These are phyloP conservation scores for Toxotes jaculatrix DNA, from an alignment of 2,113 vertebrate genomes.

Conservation along the genomic window DNA sequence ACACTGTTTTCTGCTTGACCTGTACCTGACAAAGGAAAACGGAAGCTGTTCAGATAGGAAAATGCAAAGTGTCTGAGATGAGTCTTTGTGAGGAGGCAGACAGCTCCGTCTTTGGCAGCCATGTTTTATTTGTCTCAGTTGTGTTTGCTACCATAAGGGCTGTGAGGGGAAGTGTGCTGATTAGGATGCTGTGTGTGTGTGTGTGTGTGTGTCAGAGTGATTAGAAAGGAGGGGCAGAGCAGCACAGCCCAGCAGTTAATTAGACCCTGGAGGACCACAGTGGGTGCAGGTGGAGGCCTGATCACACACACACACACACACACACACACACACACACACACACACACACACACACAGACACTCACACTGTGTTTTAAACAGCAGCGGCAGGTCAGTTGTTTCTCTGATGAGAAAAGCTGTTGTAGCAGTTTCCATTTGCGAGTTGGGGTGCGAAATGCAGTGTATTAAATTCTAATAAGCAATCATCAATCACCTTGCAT, in stretches of 20 bases:
- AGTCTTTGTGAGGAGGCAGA: conserved; percentile 40
- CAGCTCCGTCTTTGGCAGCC: conserved; percentile 29
- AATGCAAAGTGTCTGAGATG: conserved; percentile 32
- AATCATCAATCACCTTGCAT: not conserved
- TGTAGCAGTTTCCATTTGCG: not conserved
- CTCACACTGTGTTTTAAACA: conserved; percentile 2
- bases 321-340: not conserved
- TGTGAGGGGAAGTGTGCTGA: conserved; percentile 36
- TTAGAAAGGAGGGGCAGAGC: conserved; percentile 35
- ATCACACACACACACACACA: conserved; percentile 2
- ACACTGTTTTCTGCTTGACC: conserved; percentile 13
- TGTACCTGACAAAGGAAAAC: not conserved
- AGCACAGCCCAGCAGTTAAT: conserved; percentile 58
- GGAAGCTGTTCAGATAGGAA: conserved; percentile 4
- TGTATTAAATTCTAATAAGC: not conserved
- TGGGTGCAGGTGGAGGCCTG: conserved; percentile 29
- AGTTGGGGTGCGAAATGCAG: not conserved
- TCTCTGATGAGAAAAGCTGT: not conserved
- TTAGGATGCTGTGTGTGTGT: conserved; percentile 41
- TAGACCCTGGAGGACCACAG: conserved; percentile 42
- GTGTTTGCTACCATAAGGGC: conserved; percentile 22
- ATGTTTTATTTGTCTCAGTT: conserved; percentile 36
- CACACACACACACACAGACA: not conserved
- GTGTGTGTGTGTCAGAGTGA: conserved; percentile 43
- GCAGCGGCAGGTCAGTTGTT: not conserved